These are phyloP conservation scores for Linnaemya vulpina DNA, from an alignment of 2,888 invertebrate species.

Conservation along the genomic window DNA sequence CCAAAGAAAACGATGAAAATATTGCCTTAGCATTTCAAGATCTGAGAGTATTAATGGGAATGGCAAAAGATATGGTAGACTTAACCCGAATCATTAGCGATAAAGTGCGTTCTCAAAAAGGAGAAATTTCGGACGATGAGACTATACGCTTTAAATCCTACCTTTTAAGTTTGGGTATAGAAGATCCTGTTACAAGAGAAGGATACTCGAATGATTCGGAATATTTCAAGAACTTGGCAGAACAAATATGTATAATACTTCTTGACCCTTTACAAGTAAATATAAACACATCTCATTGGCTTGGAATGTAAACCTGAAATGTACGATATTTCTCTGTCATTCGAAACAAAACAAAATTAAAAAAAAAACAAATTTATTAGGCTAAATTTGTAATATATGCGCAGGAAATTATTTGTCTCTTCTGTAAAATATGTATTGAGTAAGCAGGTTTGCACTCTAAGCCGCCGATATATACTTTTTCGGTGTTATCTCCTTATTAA, in stretches of 20 bases:
- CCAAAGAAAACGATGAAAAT: slow-evolving; percentile 94
- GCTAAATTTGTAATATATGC: too few relatives aligned
- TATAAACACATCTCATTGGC: too few relatives aligned
- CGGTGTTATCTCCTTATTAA: background rate
- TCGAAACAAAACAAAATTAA: too few relatives aligned
- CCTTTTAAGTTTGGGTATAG: slow-evolving; percentile 97
- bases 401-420: too few relatives aligned
- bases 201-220: slow-evolving; percentile 92
- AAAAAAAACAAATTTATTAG: too few relatives aligned
- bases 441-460: too few relatives aligned
- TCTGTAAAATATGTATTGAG: too few relatives aligned
- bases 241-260: slow-evolving; percentile 92
- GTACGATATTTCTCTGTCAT: too few relatives aligned
- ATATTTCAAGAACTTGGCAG: slow-evolving; percentile 93
- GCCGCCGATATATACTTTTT: too few relatives aligned
- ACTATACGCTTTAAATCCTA: slow-evolving; percentile 98
- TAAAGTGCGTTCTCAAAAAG: slow-evolving; percentile 96
- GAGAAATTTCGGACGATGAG: slow-evolving; percentile 98
- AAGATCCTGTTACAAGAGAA: slow-evolving; percentile 98
- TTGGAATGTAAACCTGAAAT: too few relatives aligned
- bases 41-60: slow-evolving; percentile 95
- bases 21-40: slow-evolving; percentile 98
- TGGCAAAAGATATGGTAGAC: slow-evolving; percentile 98
- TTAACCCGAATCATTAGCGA: slow-evolving; percentile 95
- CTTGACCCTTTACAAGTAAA: slow-evolving; percentile 90